Percentiles rank a stretch among this genome's conserved stretches.
Evolutionary conservation across 2,113 vertebrate genomes (phyloP).

Genomic region (Hystrix cristata): DNA sequence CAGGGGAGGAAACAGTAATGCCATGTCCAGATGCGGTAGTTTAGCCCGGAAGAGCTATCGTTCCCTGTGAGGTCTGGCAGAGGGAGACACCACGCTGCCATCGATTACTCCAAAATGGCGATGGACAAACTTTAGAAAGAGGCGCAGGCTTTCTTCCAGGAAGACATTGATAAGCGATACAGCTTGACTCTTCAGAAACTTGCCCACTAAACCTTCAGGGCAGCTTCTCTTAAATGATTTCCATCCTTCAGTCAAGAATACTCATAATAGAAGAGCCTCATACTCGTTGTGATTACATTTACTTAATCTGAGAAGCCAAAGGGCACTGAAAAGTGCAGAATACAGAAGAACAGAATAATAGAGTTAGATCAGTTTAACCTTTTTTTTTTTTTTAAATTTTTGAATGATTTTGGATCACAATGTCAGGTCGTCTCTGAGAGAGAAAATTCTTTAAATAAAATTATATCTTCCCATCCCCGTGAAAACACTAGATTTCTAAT

Average conservation of each 20-base stretch:
- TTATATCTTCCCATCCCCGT: slow-evolving; percentile 45
- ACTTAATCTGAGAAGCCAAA: slow-evolving; percentile 42
- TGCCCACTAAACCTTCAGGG: neutral
- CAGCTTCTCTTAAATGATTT: neutral
- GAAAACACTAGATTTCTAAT: slow-evolving; percentile 68
- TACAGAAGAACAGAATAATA: neutral
- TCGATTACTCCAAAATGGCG: neutral
- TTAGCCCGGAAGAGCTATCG: neutral
- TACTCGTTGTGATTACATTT: neutral
- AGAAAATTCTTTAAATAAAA: slow-evolving; percentile 74
- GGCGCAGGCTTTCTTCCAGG: neutral
- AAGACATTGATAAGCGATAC: neutral
- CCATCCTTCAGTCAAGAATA: slow-evolving; percentile 10
- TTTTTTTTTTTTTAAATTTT: neutral
- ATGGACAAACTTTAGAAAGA: neutral
- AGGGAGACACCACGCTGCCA: neutral
- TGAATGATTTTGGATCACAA: slow-evolving; percentile 36
- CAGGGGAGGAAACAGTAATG: neutral
- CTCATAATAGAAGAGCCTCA: slow-evolving; percentile 7
- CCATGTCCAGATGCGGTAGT: neutral
- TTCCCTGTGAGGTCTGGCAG: neutral
- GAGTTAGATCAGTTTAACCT: neutral
- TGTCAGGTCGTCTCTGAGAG: slow-evolving; percentile 64
- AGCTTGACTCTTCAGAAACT: slow-evolving; percentile 38
- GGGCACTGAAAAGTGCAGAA: neutral